Base-by-base conservation (phyloP, 2,113 vertebrate genomes). In the Plectropomus leopardus region DNA sequence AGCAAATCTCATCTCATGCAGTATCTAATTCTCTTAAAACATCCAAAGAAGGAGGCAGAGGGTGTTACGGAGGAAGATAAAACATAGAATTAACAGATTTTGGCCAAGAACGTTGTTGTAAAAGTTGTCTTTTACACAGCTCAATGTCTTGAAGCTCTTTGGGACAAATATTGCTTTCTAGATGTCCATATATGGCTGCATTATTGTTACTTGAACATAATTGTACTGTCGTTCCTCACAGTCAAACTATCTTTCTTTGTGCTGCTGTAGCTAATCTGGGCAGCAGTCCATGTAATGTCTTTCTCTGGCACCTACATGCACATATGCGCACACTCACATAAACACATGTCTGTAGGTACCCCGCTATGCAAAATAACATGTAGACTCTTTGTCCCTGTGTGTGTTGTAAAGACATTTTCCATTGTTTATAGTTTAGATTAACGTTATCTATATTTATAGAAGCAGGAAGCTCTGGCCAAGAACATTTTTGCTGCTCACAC, bases 371-470 rank as follows among this genome's bases (percentile, higher is more conserved):
- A 13, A 19, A 64, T 42, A 59, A 50, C 2, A 2, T 82, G 40
- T 28, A n/a, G 4, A 76, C 10, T 63, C 17, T 5, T 17, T 78
- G 53, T 66, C 34, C 4, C 7, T 15, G 9, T 24, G 9, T 66
- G 32, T 74, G 54, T 19, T 19, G 5, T 23, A 28, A 82, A 61
- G 16, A 76, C n/a, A 67, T 65, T 36, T 84, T 73, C 51, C 24
- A 66, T 58, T 81, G 58, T 80, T 80, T 69, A 72, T 57, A 77
- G 32, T 42, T 82, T 44, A 70, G 26, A 72, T 72, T 61, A 72
- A 30, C 14, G 10, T 69, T 70, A 76, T 86, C 65, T 59, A 7
- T 75, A 71, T 82, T 86, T 61, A 76, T 50, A 79, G 40, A 55
- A 72, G 64, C 50, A 28, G 14, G 54, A 40, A 24, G 14, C 19